phyloP scores from a whole-genome alignment of 2,113 vertebrate species.

The Arizona elegans region DNA sequence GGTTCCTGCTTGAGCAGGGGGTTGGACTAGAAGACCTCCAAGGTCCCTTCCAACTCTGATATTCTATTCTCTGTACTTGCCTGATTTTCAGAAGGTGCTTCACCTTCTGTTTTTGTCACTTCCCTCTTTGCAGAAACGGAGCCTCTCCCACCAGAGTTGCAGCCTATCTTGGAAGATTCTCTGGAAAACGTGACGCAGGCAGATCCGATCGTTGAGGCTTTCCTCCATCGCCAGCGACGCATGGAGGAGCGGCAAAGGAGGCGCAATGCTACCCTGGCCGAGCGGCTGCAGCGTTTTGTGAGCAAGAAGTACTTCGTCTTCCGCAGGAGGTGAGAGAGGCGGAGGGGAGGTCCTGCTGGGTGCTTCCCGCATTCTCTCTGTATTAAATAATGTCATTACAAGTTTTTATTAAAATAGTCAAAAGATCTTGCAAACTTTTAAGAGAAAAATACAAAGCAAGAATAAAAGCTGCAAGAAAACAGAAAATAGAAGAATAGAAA shows the following conservation, averaged over 20 bases:
- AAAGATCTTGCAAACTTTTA: neutral
- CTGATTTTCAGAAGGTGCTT: neutral
- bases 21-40: no score
- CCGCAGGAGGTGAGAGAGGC: conserved; percentile 79
- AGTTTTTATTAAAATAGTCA: neutral
- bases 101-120: neutral
- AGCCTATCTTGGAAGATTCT: conserved; percentile 73
- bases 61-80: neutral
- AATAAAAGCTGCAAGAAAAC: neutral
- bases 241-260: conserved; percentile 77
- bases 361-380: neutral
- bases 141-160: conserved; percentile 85
- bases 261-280: conserved; percentile 66
- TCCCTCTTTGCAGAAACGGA: conserved; percentile 71
- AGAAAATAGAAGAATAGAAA: neutral
- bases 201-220: conserved; percentile 77
- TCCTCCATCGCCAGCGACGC: conserved; percentile 80
- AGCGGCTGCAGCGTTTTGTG: conserved; percentile 77
- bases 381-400: neutral
- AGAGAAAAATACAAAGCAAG: neutral
- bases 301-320: conserved; percentile 82
- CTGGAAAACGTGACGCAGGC: conserved; percentile 53
- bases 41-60: no score
- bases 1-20: no score
- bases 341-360: neutral